Evolutionary conservation across 2,113 vertebrate species (phyloP).

Genomic region (Epinephelus fuscoguttatus): DNA sequence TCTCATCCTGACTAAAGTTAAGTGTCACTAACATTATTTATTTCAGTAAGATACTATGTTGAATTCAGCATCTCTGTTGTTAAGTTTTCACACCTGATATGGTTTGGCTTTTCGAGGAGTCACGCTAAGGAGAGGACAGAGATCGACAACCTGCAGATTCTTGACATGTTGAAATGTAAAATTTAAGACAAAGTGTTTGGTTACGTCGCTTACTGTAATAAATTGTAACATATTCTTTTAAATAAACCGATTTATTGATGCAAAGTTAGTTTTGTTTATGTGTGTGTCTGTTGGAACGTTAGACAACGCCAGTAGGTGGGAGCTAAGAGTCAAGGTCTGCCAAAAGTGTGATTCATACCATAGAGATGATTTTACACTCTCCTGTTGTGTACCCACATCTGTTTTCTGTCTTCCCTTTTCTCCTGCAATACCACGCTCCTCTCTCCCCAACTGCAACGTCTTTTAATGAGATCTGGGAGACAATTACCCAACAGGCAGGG

Average conservation of each 20-base stretch:
- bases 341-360: conserved; percentile 6
- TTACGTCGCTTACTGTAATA: conserved; percentile 91
- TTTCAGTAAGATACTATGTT: conserved; percentile 62
- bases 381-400: conserved; percentile 16
- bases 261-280: conserved; percentile 11
- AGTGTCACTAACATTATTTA: conserved; percentile 66
- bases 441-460: conserved; percentile 18
- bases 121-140: conserved; percentile 15
- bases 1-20: conserved; percentile 15
- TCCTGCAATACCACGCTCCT: neutral
- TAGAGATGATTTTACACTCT: conserved; percentile 32
- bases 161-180: conserved; percentile 71
- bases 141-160: conserved; percentile 49
- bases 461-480: conserved; percentile 77
- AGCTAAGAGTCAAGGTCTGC: neutral
- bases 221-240: conserved; percentile 98
- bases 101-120: conserved; percentile 31
- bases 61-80: conserved; percentile 45
- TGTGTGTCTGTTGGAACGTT: neutral
- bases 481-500: conserved; percentile 66
- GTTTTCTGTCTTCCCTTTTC: conserved; percentile 8
- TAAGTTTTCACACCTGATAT: conserved; percentile 37
- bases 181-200: conserved; percentile 74
- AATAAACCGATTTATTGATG: conserved; percentile 96
- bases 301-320: too few relatives aligned